Conservation (phyloP, 2,797 vertebrate genomes). For the Huso huso region DNA sequence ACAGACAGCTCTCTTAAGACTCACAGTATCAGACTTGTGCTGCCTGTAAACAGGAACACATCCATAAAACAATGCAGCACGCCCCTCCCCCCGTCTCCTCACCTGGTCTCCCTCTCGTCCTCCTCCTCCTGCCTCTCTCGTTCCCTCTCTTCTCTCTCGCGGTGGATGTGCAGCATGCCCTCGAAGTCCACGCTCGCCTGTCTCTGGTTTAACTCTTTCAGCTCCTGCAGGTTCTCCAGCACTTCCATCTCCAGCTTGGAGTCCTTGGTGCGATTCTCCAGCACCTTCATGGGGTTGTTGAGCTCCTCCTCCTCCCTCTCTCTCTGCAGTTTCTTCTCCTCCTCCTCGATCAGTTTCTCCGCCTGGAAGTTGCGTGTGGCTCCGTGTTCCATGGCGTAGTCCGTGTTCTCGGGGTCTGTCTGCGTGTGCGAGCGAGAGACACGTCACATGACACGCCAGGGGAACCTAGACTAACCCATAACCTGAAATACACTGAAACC, state of each 20-base stretch:
- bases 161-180: constrained; percentile 80
- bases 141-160: constrained; percentile 69
- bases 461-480: neutral
- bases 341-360: constrained; percentile 88
- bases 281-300: constrained; percentile 96
- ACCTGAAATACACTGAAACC: neutral
- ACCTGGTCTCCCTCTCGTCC: constrained; percentile 82
- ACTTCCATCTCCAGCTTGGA: constrained; percentile 98
- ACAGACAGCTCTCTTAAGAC: neutral
- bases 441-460: neutral
- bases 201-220: constrained; percentile 93
- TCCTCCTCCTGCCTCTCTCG: constrained; percentile 71
- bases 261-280: constrained; percentile 93
- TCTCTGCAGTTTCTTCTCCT: constrained; percentile 78
- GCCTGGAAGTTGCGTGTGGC: constrained; percentile 93
- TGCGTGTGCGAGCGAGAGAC: constrained; percentile 28
- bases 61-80: neutral
- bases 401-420: constrained; percentile 94
- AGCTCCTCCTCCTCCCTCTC: constrained; percentile 95
- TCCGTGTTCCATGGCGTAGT: constrained; percentile 92
- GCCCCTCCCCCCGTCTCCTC: constrained; percentile 27
- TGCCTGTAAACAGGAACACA: neutral
- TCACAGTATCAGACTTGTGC: neutral
- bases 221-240: constrained; percentile 90
- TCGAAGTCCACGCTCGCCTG: constrained; percentile 92